phyloP scores from a whole-genome alignment of 2,113 vertebrate species.

The Amphiprion percula region DNA sequence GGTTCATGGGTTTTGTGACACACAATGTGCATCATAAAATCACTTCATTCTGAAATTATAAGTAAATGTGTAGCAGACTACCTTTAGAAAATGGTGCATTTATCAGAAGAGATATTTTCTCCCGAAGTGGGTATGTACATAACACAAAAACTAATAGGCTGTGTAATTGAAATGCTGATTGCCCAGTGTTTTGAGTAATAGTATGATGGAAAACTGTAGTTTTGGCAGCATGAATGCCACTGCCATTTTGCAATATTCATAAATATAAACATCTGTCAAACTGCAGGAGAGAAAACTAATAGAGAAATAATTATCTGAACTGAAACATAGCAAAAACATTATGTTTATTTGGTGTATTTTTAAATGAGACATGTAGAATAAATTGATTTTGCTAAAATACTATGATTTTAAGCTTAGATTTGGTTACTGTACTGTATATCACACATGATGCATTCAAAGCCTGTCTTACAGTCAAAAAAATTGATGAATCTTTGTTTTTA shows the following conservation, averaged over 20 bases:
- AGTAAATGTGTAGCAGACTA: conserved; percentile 57
- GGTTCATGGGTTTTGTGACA: too few species aligned
- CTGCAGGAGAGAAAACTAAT: background rate
- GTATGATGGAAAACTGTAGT: background rate
- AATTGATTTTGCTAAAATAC: too few species aligned
- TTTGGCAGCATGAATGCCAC: background rate
- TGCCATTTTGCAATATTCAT: background rate
- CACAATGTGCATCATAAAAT: too few species aligned
- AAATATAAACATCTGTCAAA: conserved; percentile 18
- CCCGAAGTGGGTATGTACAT: conserved; percentile 5
- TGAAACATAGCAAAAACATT: too few species aligned
- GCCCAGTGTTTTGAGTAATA: background rate
- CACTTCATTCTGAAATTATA: conserved; percentile 66
- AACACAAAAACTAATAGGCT: background rate
- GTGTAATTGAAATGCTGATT: conserved; percentile 8
- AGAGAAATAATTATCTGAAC: background rate
- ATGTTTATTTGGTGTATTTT: too few species aligned
- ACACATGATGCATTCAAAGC: too few species aligned
- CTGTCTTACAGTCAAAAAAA: too few species aligned
- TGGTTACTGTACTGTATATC: too few species aligned
- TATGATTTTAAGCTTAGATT: background rate
- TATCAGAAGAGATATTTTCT: background rate
- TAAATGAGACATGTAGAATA: too few species aligned
- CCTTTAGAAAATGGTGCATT: conserved; percentile 16
- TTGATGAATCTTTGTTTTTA: too few species aligned